phyloP scores from a whole-genome alignment of 2,888 invertebrate species.

The Machimus rusticus region DNA sequence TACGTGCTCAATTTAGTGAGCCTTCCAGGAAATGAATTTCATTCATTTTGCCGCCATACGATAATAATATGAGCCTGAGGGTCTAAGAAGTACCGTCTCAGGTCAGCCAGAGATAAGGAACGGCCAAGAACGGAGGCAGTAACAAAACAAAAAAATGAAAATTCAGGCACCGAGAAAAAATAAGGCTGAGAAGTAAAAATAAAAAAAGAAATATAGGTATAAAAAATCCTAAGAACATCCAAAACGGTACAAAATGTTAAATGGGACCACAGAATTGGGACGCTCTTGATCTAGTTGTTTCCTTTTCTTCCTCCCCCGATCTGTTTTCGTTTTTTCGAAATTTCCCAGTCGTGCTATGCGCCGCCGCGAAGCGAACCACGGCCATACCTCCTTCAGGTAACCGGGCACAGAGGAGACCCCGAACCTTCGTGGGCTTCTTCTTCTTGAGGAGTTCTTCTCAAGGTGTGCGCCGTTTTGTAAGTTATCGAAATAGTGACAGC shows the following conservation, averaged over 20 bases:
- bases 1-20: constrained; percentile 35
- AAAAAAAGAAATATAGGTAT: background rate
- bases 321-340: background rate
- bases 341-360: background rate
- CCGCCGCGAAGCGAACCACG: background rate
- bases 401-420: background rate
- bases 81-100: constrained; percentile 22
- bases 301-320: constrained; percentile 8
- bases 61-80: constrained; percentile 26
- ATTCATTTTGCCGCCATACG: constrained; percentile 47
- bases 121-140: background rate
- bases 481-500: constrained; percentile 12
- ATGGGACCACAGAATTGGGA: constrained; percentile 14
- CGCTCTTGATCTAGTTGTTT: constrained; percentile 7
- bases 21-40: constrained; percentile 48
- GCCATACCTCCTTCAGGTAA: background rate
- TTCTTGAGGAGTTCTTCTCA: background rate
- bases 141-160: background rate
- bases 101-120: constrained; percentile 29
- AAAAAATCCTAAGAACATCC: background rate
- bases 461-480: constrained; percentile 16
- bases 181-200: background rate
- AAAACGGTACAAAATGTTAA: constrained; percentile 30
- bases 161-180: background rate
- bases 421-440: background rate